A percentile compares a stretch with the other conserved stretches of the same genome.
Evolutionary conservation across 2,888 invertebrate species (phyloP).

Genomic region (Pachliopta kotzebuea): DNA sequence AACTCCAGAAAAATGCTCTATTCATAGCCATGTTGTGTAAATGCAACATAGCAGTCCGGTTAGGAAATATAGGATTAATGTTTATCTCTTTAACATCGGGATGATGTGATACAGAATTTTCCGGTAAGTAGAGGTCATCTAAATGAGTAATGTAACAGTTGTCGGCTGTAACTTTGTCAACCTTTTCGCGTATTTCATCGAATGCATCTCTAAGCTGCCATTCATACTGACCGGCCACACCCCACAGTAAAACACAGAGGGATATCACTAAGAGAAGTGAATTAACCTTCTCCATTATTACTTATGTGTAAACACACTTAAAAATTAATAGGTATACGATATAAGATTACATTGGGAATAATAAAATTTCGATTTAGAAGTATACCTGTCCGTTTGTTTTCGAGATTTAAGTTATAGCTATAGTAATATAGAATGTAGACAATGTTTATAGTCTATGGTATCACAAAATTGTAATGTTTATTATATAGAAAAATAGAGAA

Average conservation of each 20-base stretch:
- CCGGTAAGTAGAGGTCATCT: slow-evolving; percentile 90
- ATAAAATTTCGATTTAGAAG: slow-evolving; percentile 7
- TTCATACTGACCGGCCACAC: slow-evolving; percentile 92
- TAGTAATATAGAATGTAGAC: background rate
- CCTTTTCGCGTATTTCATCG: slow-evolving; percentile 91
- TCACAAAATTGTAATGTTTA: background rate
- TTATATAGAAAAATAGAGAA: too few species aligned
- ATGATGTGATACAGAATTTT: slow-evolving; percentile 92
- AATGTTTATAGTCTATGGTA: background rate
- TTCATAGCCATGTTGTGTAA: slow-evolving; percentile 98
- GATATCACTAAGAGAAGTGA: slow-evolving; percentile 57
- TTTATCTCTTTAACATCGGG: slow-evolving; percentile 97
- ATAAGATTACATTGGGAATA: slow-evolving; percentile 19
- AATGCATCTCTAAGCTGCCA: slow-evolving; percentile 96
- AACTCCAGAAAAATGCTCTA: slow-evolving; percentile 97
- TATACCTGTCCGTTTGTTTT: slow-evolving; percentile 25
- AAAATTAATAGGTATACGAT: slow-evolving; percentile 15
- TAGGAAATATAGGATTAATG: slow-evolving; percentile 96
- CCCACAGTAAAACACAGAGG: slow-evolving; percentile 72
- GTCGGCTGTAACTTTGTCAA: slow-evolving; percentile 90
- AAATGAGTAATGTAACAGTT: slow-evolving; percentile 95
- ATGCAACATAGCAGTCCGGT: slow-evolving; percentile 95
- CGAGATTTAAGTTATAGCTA: slow-evolving; percentile 20
- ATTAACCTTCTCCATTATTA: slow-evolving; percentile 62
- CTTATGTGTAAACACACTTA: slow-evolving; percentile 32